Base-by-base conservation (phyloP, 2,113 vertebrate species). In the Oryzias curvinotus region DNA sequence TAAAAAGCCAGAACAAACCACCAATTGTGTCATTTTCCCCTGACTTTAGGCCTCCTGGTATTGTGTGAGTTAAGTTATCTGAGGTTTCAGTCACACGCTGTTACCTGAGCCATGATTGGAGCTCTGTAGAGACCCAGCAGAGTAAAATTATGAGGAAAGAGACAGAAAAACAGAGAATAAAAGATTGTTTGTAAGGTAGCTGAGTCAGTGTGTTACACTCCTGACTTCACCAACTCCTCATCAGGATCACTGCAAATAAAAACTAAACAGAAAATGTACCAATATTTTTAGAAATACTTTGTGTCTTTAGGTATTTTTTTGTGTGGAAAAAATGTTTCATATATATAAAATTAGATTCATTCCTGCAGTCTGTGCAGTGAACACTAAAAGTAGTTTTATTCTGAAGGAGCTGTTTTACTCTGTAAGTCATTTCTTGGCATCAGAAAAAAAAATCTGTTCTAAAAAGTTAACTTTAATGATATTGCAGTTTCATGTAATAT, bases 61-160 rank as follows among this genome's bases (percentile, higher is more conserved):
- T 68, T 50, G 48, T 74, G 68, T 83, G 89, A 83, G 70, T 91
- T 90, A 28, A 83, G 84, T 92, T 92, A 90, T 90, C 60, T 46
- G 49, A 63, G 63, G 80, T 71, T 78, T 54, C 54, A 67, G 75
- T 65, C 78, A 48, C 57, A 48, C 65, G 13, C 61, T 75, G 90
- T 88, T 85, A 93, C 83, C 87, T 76, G 89, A 91, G 81, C 84
- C 73, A 57, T 2, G 43, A 62, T 74, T 45, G 65, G 71, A 69
- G 63, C 69, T 67, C 36, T 56, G 73, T 57, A 59, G 77, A 70
- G 71, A 75, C 63, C 65, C 45, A 64, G 70, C 74, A 52, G 50
- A 52, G 63, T 41, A 58, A 63, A 36, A 54, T 30, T 52, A 17
- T 59, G 51, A 61, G 52, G 46, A 60, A 57, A 18, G 28, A 14